A percentile compares a stretch with the other conserved stretches of the same genome.
These are phyloP conservation scores for Zonitis immaculata DNA, from an alignment of 2,888 invertebrate genomes.

Conservation along the genomic window DNA sequence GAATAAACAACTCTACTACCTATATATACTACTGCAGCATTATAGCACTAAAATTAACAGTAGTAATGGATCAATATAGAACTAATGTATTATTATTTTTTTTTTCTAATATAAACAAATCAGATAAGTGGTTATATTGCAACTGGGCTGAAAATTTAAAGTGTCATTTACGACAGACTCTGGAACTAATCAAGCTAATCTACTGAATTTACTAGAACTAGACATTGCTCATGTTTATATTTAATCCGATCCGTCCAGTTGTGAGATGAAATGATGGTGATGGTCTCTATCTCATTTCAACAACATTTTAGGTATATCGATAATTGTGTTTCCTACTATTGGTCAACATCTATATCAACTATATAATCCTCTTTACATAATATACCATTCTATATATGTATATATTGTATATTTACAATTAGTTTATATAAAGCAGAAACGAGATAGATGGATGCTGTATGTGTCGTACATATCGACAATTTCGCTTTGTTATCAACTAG, in stretches of 20 bases:
- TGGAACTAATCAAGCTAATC: conserved; percentile 45
- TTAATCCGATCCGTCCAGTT: conserved; percentile 36
- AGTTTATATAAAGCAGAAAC: neutral
- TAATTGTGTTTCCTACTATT: conserved; percentile 15
- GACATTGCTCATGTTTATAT: conserved; percentile 35
- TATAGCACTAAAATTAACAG: neutral
- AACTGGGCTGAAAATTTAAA: conserved; percentile 17
- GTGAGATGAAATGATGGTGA: conserved; percentile 31
- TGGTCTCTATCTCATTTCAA: conserved; percentile 16
- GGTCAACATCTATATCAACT: conserved; percentile 15
- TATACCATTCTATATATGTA: neutral
- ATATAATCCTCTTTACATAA: conserved; percentile 8
- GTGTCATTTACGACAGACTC: conserved; percentile 34
- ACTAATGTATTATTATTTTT: no score
- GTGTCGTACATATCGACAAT: neutral
- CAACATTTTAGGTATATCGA: conserved; percentile 7
- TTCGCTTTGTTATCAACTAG: neutral
- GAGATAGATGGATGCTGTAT: neutral
- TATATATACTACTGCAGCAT: no score
- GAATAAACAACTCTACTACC: no score
- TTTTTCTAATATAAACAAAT: neutral
- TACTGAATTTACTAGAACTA: conserved; percentile 42
- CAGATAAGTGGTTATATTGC: conserved; percentile 12
- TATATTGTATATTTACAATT: neutral
- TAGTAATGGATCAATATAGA: neutral